Base-by-base conservation (phyloP, 2,113 vertebrate species). In the Caretta caretta region DNA sequence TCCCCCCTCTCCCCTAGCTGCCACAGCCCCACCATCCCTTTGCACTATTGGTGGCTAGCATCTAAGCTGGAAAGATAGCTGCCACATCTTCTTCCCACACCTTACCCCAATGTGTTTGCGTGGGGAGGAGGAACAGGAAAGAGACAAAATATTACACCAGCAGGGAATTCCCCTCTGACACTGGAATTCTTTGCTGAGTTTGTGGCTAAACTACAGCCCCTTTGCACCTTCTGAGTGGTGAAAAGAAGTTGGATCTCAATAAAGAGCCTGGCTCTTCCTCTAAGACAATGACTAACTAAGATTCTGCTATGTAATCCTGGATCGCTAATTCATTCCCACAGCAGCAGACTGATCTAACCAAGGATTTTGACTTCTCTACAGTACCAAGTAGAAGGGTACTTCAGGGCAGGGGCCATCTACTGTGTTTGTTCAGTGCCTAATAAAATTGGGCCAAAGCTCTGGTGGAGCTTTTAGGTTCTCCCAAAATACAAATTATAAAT, bases 201-300 rank as follows among this genome's bases (percentile, higher is more conserved):
- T 93, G 22, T 53, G 31, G 4, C 38, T 48, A 27, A 78, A 27
- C 42, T 48, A 13, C 75, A 76, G 42, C 82, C 78, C 20, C 54
- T 94, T 92, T 0, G 0, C n/a, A 46, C 42, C 42, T 48, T 78
- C 75, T 16, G 75, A 78, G 38, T 48, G 25, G 10, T 78, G 42
- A 48, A 78, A 48, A 76, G 72, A 76, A 27, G 9, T 10, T 87
- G 46, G 42, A 83, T 80, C 42, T 78, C 72, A 62, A 10, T 48
- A 53, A 6, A 0, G 0, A 85, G 65, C 59, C n/a, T 13, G 86
- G 1, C 46, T 91, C 11, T 93, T 48, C 17, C 13, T 83, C 46
- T 94, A 62, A 48, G 88, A 16, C 10, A 89, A 48, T n/a, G 10
- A 27, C 50, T 88, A 80, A 78, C 59, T 4, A 4, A 76, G 22